These are phyloP conservation scores for Sinocyclocheilus anophthalmus DNA, from an alignment of 2,113 vertebrate genomes.

Conservation along the genomic window DNA sequence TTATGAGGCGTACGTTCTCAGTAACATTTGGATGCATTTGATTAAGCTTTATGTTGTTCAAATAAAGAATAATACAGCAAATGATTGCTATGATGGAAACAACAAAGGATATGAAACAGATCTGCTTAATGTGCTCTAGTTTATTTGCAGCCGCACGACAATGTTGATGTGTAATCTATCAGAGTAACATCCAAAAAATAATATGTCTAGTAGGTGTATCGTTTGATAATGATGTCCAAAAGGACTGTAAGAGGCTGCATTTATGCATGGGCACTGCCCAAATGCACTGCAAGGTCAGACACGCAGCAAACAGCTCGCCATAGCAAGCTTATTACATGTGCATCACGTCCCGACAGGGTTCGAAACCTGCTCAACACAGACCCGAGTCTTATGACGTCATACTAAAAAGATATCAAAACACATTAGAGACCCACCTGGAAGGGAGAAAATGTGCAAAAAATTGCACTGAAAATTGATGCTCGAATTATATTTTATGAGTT, in stretches of 20 bases:
- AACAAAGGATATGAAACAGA: slow-evolving; percentile 21
- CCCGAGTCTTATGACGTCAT: slow-evolving; percentile 31
- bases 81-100: not conserved
- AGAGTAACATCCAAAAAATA: slow-evolving; percentile 19
- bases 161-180: not conserved
- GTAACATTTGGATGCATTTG: slow-evolving; percentile 32
- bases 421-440: slow-evolving; percentile 1
- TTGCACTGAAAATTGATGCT: not conserved
- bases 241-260: slow-evolving; percentile 42
- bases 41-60: slow-evolving; percentile 19
- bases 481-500: not conserved
- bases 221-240: slow-evolving; percentile 54
- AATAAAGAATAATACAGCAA: slow-evolving; percentile 24
- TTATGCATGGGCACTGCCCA: slow-evolving; percentile 50
- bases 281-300: slow-evolving; percentile 55
- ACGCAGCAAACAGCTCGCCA: slow-evolving; percentile 34
- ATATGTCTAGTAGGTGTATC: slow-evolving; percentile 36
- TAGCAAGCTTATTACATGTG: slow-evolving; percentile 40
- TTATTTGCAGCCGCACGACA: slow-evolving; percentile 10
- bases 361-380: slow-evolving; percentile 29
- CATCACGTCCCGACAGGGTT: slow-evolving; percentile 33
- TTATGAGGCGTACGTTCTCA: slow-evolving; percentile 7
- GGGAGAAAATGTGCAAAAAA: not conserved
- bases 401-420: slow-evolving; percentile 30
- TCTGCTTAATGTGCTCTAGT: slow-evolving; percentile 14